Conservation (phyloP, 2,888 invertebrate species). For the Platycheirus albimanus region DNA sequence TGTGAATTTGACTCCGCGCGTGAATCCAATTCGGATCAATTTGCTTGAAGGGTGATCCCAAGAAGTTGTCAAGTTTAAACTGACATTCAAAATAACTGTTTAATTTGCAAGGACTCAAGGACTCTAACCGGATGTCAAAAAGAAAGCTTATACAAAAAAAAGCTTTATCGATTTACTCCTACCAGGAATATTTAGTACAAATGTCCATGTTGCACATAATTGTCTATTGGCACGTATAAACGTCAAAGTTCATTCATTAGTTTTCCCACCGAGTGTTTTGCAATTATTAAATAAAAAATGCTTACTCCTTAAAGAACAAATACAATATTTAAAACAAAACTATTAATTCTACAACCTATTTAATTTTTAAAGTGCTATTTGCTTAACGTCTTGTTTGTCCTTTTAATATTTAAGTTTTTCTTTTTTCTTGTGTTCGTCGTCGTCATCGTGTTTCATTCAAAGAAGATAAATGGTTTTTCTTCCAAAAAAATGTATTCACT, state of each 20-base stretch:
- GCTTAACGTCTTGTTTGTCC: conserved; percentile 34
- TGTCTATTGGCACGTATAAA: conserved; percentile 47
- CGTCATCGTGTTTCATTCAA: conserved; percentile 31
- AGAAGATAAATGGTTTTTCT: conserved; percentile 17
- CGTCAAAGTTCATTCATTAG: conserved; percentile 74
- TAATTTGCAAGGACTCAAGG: neutral
- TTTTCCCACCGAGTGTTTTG: conserved; percentile 63
- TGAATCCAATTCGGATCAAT: neutral
- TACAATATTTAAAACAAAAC: neutral
- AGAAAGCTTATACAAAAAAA: conserved; percentile 53
- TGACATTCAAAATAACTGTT: neutral
- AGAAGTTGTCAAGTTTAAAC: neutral
- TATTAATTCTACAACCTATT: neutral
- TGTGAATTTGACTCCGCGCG: too few species aligned
- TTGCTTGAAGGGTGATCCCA: too few species aligned
- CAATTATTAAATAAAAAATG: conserved; percentile 52
- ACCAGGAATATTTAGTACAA: conserved; percentile 54
- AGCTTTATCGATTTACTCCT: conserved; percentile 61
- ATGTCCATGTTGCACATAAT: conserved; percentile 57
- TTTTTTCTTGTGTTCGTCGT: conserved; percentile 53
- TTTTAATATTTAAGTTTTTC: neutral
- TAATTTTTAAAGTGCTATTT: conserved; percentile 29
- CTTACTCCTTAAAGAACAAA: conserved; percentile 27
- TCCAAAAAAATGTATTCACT: conserved; percentile 47
- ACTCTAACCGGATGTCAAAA: conserved; percentile 34